Evolutionary conservation across 2,113 vertebrate species (phyloP), one percentile per base, ranked within the genome.

Genomic region (Mungos mungo): DNA sequence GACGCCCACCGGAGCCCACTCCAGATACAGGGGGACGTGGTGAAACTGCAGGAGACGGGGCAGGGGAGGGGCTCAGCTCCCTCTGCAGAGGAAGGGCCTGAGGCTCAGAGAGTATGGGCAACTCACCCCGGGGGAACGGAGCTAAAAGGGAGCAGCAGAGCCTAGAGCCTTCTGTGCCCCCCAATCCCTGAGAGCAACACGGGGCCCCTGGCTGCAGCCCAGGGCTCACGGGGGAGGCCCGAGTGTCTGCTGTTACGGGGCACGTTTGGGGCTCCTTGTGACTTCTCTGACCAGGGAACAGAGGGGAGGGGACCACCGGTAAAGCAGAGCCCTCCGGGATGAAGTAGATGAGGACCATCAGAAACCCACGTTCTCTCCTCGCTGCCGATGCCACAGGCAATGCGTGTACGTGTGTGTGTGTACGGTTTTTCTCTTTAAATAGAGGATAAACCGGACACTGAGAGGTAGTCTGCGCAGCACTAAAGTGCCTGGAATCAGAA

Each of bases 1-100:
- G 96, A 99, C 98, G 0, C 99, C 99, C 68, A 99, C 93, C 0
- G 99, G 99, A 50, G 99, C 99, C 99, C 99, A 99, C 95, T 99
- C 99, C 97, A 99, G 98, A 82, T 99, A 99, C 52, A 99, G 97
- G 0, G 99, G 99, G 35, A 99, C 96, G 1, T 99, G 98, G 95
- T 98, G 98, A 27, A 99, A 99, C 99, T 99, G 97, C 0, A 25
- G 85, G 85, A 90, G 79, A 79, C 16, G 38, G 33, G n/a, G 25
- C 97, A 97, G 5, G 15, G 27, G 29, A 86, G 65, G 45, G 60
- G 21, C 82, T 86, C 54, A 41, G 82, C 9, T 54, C 79, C 85
- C 31, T 0, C n/a, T 10, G 5, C 27, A 19, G 76, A 69, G 0
- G 18, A 47, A 21, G 63, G 35, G 69, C 63, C n/a, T 0, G 6